Percentiles rank a stretch among this genome's conserved stretches.
These are phyloP conservation scores for Halichoeres trimaculatus DNA, from an alignment of 2,113 vertebrate species.

Conservation along the genomic window DNA sequence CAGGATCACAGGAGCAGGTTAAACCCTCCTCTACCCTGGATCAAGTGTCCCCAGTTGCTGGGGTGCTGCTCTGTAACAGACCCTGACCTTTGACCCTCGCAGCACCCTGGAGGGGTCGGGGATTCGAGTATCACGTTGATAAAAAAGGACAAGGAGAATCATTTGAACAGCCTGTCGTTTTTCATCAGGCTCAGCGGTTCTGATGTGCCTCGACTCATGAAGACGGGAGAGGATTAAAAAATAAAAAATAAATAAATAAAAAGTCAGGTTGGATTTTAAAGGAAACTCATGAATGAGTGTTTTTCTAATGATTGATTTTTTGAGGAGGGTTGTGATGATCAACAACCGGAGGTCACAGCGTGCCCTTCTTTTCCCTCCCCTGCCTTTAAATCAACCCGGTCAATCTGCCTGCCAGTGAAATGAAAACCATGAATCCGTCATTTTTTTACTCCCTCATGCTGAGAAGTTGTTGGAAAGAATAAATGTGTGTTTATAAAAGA, in stretches of 20 bases:
- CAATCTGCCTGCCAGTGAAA: conserved; percentile 37
- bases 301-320: conserved; percentile 38
- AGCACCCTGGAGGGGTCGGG: conserved; percentile 32
- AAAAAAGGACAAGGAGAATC: conserved; percentile 66
- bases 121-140: conserved; percentile 43
- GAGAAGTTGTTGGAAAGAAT: conserved; percentile 35
- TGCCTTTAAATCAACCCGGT: conserved; percentile 47
- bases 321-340: conserved; percentile 19
- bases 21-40: conserved; percentile 10
- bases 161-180: conserved; percentile 67
- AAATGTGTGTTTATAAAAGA: background rate
- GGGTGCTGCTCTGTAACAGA: conserved; percentile 47
- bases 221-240: too few species aligned
- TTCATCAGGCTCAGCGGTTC: conserved; percentile 45
- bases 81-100: conserved; percentile 58
- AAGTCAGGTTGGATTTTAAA: conserved; percentile 3
- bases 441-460: conserved; percentile 3
- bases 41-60: conserved; percentile 22
- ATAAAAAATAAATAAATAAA: background rate
- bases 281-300: background rate
- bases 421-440: conserved; percentile 35
- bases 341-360: conserved; percentile 66
- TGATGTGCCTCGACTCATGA: conserved; percentile 46
- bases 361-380: conserved; percentile 40
- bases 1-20: background rate